Conservation (phyloP, 2,113 vertebrate species). For the Piliocolobus tephrosceles region DNA sequence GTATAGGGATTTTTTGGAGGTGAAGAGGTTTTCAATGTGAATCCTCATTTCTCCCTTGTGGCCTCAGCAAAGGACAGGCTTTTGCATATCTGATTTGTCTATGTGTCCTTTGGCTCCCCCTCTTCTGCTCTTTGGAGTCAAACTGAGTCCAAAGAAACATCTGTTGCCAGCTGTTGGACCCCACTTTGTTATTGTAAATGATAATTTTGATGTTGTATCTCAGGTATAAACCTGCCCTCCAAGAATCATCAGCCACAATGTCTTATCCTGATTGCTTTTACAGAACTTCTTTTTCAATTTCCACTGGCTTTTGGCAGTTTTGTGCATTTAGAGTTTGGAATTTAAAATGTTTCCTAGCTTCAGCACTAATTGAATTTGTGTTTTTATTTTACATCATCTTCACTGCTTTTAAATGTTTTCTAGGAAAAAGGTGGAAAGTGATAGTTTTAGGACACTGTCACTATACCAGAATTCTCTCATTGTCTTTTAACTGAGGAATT, state of each 20-base stretch:
- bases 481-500: not conserved
- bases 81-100: not conserved
- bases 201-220: too few species aligned
- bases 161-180: not conserved
- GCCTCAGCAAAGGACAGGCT: not conserved
- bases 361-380: not conserved
- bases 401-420: not conserved
- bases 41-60: not conserved
- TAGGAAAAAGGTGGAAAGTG: not conserved
- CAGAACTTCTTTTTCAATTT: not conserved
- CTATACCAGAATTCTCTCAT: not conserved
- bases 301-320: not conserved
- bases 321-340: not conserved
- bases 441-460: not conserved
- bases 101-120: not conserved
- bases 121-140: not conserved
- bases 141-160: not conserved
- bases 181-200: not conserved
- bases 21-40: rapidly evolving
- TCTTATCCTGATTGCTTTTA: not conserved
- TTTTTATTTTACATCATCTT: not conserved
- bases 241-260: not conserved
- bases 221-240: not conserved
- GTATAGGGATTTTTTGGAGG: not conserved
- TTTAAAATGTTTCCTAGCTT: not conserved